Base-by-base conservation (phyloP, 2,888 invertebrate species). In the Luperina testacea region DNA sequence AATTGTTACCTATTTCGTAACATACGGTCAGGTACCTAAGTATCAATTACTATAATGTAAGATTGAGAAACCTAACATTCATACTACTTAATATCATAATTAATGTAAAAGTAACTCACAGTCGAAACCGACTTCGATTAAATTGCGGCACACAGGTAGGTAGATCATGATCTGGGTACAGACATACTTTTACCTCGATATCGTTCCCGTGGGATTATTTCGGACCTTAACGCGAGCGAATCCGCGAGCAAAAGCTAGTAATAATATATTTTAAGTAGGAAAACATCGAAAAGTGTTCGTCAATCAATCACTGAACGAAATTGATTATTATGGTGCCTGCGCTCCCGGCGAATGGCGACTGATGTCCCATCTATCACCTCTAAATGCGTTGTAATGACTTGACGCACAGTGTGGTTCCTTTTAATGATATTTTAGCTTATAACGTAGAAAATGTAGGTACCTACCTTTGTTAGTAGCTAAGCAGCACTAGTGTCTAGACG, bases 291-390 rank as follows among this genome's bases (percentile, higher is more conserved):
- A 59, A 75, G 68, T 75, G 71, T 82, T 69, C 73, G 72, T 72
- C 86, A 85, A 86, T 85, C 86, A 85, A 86, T 86, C 83, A 83
- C 72, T 72, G 42, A 86, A 68, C 20, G 75, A 80, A 80, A 86
- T 77, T 77, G 76, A 77, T 79, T 80, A 80, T 83, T 79, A 76
- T 76, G 75, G 75, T 68, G 83, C 38, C 51, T 68, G 64, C 20
- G 53, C 72, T 59, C 59, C 42, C 75, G 20, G 72, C 79, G 57
- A 59, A 45, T 63, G 78, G 67, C 59, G 64, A 24, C 76, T 68
- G 74, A 81, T 78, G 53, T 51, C 64, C 70, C 84, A 82, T 84
- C 82, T 85, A 82, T 84, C 82, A 84, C 67, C 75, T 82, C 73
- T 82, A 85, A 84, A 84, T 65, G 82, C 45, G 82, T 72, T 75